Conservation (phyloP, 1,140 invertebrate genomes). For the Gryllus bimaculatus region DNA sequence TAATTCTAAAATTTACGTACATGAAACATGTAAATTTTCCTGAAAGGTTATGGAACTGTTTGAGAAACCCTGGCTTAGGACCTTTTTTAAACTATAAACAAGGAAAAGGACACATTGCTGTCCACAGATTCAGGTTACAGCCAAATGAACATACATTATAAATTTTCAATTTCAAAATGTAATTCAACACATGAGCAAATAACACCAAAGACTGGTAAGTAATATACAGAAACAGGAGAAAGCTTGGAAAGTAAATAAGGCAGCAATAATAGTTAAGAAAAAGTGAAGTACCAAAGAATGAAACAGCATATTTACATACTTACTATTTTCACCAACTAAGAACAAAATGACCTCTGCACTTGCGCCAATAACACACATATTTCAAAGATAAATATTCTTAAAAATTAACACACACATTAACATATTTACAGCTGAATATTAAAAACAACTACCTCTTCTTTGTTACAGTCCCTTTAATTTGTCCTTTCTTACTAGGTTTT, state of each 20-base stretch:
- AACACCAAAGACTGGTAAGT: too few species aligned
- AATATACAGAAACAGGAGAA: neutral
- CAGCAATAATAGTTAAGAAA: neutral
- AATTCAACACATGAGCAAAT: neutral
- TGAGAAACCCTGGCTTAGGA: slow-evolving; percentile 3
- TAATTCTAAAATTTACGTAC: too few species aligned
- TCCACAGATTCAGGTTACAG: neutral
- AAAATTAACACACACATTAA: slow-evolving; percentile 11
- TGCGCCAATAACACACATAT: slow-evolving; percentile 15
- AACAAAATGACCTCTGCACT: slow-evolving; percentile 10
- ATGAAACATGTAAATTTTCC: too few species aligned
- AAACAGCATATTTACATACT: slow-evolving; percentile 8
- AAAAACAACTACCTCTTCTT: slow-evolving; percentile 21
- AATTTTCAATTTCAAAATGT: neutral
- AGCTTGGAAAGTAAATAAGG: neutral
- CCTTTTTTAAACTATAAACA: neutral
- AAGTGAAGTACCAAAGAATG: neutral
- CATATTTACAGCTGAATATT: slow-evolving; percentile 7
- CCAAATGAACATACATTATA: neutral
- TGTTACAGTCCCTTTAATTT: slow-evolving; percentile 11
- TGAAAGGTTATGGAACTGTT: neutral
- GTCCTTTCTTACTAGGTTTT: slow-evolving; percentile 17
- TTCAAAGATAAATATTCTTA: slow-evolving; percentile 11
- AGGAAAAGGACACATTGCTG: neutral
- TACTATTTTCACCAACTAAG: slow-evolving; percentile 11